A percentile compares a stretch with the other conserved stretches of the same genome.
These are phyloP conservation scores for Tridacna gigas DNA, from an alignment of 2,888 invertebrate genomes.

Conservation along the genomic window DNA sequence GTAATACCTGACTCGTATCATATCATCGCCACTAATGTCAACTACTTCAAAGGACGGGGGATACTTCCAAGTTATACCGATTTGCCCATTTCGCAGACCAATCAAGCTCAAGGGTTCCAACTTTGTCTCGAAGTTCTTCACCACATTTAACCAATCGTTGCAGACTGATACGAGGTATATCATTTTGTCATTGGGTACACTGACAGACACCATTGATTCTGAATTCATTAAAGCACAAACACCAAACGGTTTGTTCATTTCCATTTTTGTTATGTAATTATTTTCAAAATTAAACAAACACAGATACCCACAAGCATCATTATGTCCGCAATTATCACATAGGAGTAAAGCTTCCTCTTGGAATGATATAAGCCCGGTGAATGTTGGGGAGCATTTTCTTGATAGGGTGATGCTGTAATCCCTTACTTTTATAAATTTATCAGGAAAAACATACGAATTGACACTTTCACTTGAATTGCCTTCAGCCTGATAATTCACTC, in stretches of 20 bases:
- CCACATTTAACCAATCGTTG: not conserved
- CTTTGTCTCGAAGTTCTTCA: not conserved
- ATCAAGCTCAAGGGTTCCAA: not conserved
- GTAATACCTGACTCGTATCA: not conserved
- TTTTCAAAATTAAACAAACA: not conserved
- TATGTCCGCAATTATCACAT: slow-evolving; percentile 12
- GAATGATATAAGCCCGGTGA: not conserved
- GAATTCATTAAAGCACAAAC: not conserved
- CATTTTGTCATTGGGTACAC: slow-evolving; percentile 4
- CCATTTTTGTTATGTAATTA: not conserved
- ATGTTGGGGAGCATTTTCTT: slow-evolving; percentile 12
- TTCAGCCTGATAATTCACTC: too few relatives aligned
- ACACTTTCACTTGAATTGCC: too few relatives aligned
- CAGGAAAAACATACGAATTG: too few relatives aligned
- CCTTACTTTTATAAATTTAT: not conserved
- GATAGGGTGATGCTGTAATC: not conserved
- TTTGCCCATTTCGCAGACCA: not conserved
- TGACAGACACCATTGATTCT: not conserved
- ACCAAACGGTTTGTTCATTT: slow-evolving; percentile 14
- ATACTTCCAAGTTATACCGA: not conserved
- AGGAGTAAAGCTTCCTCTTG: not conserved
- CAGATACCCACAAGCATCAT: slow-evolving; percentile 5
- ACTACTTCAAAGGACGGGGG: slow-evolving; percentile 3
- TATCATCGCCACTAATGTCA: not conserved
- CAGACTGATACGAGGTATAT: not conserved